Conservation (phyloP, 1,140 invertebrate species). For the Pseudomyrmex cubaensis region DNA sequence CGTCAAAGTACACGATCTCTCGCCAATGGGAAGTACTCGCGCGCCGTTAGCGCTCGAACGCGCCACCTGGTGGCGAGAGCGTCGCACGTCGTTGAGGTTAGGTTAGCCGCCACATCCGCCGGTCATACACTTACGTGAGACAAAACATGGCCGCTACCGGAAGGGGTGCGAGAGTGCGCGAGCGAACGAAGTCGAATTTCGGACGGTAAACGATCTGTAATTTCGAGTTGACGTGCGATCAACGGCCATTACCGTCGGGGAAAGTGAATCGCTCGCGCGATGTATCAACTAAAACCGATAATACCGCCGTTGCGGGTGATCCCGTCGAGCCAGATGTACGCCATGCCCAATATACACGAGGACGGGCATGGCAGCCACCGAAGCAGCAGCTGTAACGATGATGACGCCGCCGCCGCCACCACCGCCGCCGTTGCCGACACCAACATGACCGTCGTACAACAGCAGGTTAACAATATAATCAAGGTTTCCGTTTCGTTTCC, state of each 20-base stretch:
- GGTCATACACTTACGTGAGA: neutral
- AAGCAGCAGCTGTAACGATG: too few species aligned
- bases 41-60: neutral
- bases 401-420: neutral
- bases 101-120: neutral
- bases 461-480: constrained; percentile 90
- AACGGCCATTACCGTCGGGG: constrained; percentile 5
- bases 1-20: too few species aligned
- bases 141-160: constrained; percentile 72
- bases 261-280: constrained; percentile 73
- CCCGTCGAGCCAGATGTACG: constrained; percentile 73
- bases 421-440: neutral
- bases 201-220: constrained; percentile 37
- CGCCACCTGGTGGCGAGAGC: neutral
- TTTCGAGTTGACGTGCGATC: neutral
- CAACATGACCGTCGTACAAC: constrained; percentile 82
- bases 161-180: neutral
- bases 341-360: constrained; percentile 79
- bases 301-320: constrained; percentile 81
- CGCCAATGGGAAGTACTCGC: too few species aligned
- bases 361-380: neutral
- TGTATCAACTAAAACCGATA: constrained; percentile 87
- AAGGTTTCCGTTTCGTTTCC: constrained; percentile 87
- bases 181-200: neutral
- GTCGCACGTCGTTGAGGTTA: too few species aligned